These are phyloP conservation scores for human (Homo sapiens) DNA, from an alignment of 2,113 vertebrate genomes.

Conservation along the genomic window GRCh38 chr1:17658501-17659000, in stretches of 20 bases:
- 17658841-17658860: background rate
- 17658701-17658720: background rate
- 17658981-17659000: background rate
- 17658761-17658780: background rate
- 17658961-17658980: background rate
- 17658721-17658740: background rate
- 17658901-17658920: background rate
- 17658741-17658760: accelerated
- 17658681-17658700: background rate
- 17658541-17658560: accelerated
- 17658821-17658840: accelerated
- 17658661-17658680: background rate
- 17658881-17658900: background rate
- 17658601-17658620: background rate
- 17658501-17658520: accelerated
- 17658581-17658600: background rate
- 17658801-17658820: background rate
- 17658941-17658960: background rate
- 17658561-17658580: background rate
- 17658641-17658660: accelerated
- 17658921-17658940: background rate
- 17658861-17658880: background rate
- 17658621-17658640: background rate
- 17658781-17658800: background rate
- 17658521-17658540: background rate